Conservation (phyloP, 1,140 invertebrate genomes). For the Atopsyche davidsoni region DNA sequence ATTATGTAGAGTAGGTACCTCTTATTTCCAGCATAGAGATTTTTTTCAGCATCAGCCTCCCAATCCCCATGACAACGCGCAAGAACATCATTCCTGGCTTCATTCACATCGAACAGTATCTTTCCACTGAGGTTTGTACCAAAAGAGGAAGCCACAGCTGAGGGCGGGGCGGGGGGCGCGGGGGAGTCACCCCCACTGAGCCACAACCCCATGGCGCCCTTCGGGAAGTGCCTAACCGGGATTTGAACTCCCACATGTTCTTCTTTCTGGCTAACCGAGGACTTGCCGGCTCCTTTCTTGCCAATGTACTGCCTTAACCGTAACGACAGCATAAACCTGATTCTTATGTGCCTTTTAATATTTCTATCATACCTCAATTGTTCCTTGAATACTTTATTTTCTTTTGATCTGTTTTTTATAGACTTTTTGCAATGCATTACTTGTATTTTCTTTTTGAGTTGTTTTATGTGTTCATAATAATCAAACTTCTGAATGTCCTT, state of each 20-base stretch:
- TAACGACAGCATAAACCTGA: slow-evolving; percentile 45
- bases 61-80: slow-evolving; percentile 36
- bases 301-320: slow-evolving; percentile 44
- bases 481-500: not conserved
- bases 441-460: slow-evolving; percentile 18
- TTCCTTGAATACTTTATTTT: slow-evolving; percentile 39
- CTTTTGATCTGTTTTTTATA: slow-evolving; percentile 19
- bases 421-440: slow-evolving; percentile 5
- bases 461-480: slow-evolving; percentile 15
- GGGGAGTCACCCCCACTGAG: slow-evolving; percentile 33
- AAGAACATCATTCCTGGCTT: slow-evolving; percentile 43
- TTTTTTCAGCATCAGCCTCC: not conserved
- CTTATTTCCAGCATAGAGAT: slow-evolving; percentile 20
- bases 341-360: slow-evolving; percentile 45
- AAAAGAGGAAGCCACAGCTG: slow-evolving; percentile 30
- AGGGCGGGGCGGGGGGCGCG: slow-evolving; percentile 9
- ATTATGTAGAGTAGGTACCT: slow-evolving; percentile 15
- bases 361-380: slow-evolving; percentile 44
- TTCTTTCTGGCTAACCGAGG: not conserved
- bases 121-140: slow-evolving; percentile 35
- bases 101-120: slow-evolving; percentile 43
- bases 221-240: slow-evolving; percentile 23
- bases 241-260: slow-evolving; percentile 16
- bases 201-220: slow-evolving; percentile 25
- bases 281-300: slow-evolving; percentile 31